phyloP scores from a whole-genome alignment of 1,140 invertebrate species.

The Venustaconcha ellipsiformis region DNA sequence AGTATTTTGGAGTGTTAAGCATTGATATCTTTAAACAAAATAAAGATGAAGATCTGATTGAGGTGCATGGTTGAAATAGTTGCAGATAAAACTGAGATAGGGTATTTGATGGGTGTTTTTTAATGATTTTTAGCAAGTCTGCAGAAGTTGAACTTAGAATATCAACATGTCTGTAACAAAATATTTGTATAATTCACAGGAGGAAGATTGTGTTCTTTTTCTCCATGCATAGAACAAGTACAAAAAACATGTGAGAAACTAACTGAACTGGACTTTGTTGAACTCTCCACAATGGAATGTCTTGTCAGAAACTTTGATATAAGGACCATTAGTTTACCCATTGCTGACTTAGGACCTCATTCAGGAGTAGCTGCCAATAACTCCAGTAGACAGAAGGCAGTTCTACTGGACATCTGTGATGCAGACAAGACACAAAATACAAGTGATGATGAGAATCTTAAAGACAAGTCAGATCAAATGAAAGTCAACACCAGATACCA shows the following conservation, averaged over 20 bases:
- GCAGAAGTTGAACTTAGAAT: neutral
- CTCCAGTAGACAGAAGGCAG: neutral
- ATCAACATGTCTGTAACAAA: neutral
- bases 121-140: neutral
- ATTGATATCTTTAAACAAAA: neutral
- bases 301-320: constrained; percentile 86
- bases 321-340: constrained; percentile 78
- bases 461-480: neutral
- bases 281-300: constrained; percentile 89
- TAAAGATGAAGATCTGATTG: neutral
- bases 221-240: constrained; percentile 98
- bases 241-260: constrained; percentile 85
- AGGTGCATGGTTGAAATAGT: neutral
- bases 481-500: constrained; percentile 17
- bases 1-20: too few species aligned
- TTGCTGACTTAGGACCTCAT: constrained; percentile 61
- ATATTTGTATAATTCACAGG: constrained; percentile 73
- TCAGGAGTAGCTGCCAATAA: constrained; percentile 1
- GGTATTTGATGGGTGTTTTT: neutral
- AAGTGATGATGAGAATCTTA: neutral
- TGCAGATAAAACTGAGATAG: neutral
- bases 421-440: neutral
- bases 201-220: constrained; percentile 95
- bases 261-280: constrained; percentile 80
- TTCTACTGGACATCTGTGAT: neutral